phyloP scores from a whole-genome alignment of 2,797 vertebrate genomes.

The Notoglanidium macrostoma region DNA sequence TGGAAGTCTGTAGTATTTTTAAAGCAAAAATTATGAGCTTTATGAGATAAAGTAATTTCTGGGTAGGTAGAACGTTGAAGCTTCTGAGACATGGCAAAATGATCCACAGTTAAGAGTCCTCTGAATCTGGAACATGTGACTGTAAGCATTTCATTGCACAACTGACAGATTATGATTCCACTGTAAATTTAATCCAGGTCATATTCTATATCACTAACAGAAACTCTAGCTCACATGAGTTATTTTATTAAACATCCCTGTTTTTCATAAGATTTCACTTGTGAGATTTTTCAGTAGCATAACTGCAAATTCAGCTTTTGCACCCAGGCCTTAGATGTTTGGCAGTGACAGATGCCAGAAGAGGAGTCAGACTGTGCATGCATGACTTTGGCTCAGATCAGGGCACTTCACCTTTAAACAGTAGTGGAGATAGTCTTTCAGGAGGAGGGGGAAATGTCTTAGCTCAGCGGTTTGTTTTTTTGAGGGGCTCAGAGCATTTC shows the following conservation, averaged over 20 bases:
- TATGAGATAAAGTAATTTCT: not conserved
- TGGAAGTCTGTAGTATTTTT: not conserved
- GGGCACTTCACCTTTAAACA: conserved; percentile 77
- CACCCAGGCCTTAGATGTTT: not conserved
- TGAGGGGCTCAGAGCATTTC: conserved; percentile 79
- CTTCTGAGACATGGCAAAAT: not conserved
- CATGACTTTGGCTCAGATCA: conserved; percentile 77
- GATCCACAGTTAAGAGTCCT: not conserved
- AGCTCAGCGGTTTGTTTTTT: conserved; percentile 80
- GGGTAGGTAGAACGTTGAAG: not conserved
- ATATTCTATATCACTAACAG: not conserved
- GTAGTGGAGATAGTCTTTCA: conserved; percentile 79
- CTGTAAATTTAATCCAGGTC: not conserved
- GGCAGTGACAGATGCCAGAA: conserved; percentile 27
- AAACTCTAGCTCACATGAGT: not conserved
- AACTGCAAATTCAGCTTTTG: not conserved
- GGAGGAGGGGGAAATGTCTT: conserved; percentile 68
- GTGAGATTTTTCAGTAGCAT: not conserved
- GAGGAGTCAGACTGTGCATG: conserved; percentile 55
- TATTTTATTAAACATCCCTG: not conserved
- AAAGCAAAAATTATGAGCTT: not conserved
- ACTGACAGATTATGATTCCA: not conserved
- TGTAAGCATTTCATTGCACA: not conserved
- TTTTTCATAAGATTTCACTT: not conserved
- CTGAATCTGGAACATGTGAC: not conserved